These are phyloP conservation scores for Hydrotaea cyrtoneurina DNA, from an alignment of 2,888 invertebrate species.

Conservation along the genomic window DNA sequence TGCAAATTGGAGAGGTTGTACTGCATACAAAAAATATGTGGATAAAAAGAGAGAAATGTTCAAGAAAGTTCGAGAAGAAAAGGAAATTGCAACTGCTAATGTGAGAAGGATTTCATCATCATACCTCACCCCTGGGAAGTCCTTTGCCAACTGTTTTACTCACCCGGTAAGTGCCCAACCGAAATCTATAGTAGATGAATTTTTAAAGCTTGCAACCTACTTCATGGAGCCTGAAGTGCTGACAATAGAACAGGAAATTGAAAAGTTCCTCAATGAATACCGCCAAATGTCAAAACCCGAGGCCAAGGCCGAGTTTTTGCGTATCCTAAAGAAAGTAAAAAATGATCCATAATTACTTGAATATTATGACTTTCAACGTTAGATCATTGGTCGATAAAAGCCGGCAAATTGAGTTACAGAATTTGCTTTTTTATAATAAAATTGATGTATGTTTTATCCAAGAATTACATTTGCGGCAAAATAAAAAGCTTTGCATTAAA, in stretches of 20 bases:
- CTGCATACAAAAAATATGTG: too few species aligned
- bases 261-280: conserved; percentile 11
- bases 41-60: too few species aligned
- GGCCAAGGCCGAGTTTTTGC: conserved; percentile 35
- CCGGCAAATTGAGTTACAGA: neutral
- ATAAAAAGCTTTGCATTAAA: too few species aligned
- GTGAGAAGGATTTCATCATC: too few species aligned
- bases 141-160: neutral
- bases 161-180: too few species aligned
- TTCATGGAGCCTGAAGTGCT: conserved; percentile 31
- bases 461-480: too few species aligned
- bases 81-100: too few species aligned
- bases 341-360: conserved; percentile 1
- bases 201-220: neutral
- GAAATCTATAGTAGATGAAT: neutral
- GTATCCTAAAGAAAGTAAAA: conserved; percentile 16
- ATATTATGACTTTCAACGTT: conserved; percentile 20
- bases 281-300: conserved; percentile 5
- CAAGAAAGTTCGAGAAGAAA: too few species aligned
- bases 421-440: neutral
- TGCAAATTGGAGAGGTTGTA: too few species aligned
- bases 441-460: conserved; percentile 18
- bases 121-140: neutral
- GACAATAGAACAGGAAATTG: conserved; percentile 9
- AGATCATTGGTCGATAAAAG: conserved; percentile 19